A percentile compares a stretch with the other conserved stretches of the same genome.
Conservation (phyloP, 2,797 vertebrate species). For the Holocentrus rufus region DNA sequence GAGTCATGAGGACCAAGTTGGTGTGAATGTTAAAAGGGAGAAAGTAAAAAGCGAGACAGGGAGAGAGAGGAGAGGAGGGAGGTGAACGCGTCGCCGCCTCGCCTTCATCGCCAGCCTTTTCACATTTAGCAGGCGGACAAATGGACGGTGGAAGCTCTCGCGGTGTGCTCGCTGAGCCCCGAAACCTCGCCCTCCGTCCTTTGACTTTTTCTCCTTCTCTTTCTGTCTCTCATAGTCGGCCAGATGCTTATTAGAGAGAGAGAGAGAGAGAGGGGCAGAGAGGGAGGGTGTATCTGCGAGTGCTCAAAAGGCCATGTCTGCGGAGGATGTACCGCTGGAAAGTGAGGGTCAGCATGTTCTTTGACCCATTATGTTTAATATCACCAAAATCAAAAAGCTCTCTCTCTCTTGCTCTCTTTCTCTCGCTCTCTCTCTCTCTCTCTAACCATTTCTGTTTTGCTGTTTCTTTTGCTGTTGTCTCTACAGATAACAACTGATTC, state of each 20-base stretch:
- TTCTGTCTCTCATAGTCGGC: slow-evolving; percentile 7
- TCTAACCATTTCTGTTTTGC: background rate
- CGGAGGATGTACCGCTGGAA: background rate
- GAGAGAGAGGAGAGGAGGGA: slow-evolving; percentile 7
- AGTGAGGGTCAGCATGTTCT: background rate
- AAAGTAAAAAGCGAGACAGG: slow-evolving; percentile 11
- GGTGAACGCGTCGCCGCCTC: slow-evolving; percentile 1
- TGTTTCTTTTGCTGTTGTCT: too few relatives aligned
- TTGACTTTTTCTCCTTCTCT: slow-evolving; percentile 40
- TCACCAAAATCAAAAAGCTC: too few relatives aligned
- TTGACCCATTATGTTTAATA: background rate
- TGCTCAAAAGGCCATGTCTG: background rate
- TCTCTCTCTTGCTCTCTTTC: too few relatives aligned
- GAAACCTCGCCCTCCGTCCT: slow-evolving; percentile 31
- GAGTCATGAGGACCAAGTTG: slow-evolving; percentile 52
- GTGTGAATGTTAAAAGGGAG: slow-evolving; percentile 33
- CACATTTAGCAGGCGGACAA: slow-evolving; percentile 29
- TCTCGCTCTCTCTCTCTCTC: too few relatives aligned
- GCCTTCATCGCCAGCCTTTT: slow-evolving; percentile 42
- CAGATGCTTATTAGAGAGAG: slow-evolving; percentile 6
- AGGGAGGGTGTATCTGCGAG: slow-evolving; percentile 1
- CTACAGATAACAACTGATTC: too few relatives aligned
- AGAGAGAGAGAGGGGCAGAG: background rate
- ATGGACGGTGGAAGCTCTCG: slow-evolving; percentile 25
- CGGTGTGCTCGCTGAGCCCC: background rate